These are phyloP conservation scores for Drosophila burlai DNA, from an alignment of 1,140 invertebrate species.

Conservation along the genomic window DNA sequence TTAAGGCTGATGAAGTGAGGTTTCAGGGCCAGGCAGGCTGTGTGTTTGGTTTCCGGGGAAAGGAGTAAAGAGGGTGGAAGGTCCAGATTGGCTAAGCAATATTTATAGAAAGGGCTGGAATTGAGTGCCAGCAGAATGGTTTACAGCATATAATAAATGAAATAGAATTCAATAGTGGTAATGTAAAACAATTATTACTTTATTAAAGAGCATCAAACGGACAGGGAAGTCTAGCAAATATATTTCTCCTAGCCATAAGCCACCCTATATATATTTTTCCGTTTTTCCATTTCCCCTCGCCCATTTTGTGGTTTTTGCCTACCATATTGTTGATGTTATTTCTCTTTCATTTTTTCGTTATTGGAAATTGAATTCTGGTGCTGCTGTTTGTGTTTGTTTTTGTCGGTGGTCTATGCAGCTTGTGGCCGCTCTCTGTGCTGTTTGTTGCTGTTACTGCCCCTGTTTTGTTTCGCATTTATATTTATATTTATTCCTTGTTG, in stretches of 20 bases:
- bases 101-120: constrained; percentile 21
- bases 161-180: neutral
- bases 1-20: constrained; percentile 48
- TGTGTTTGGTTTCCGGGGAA: constrained; percentile 4
- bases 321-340: constrained; percentile 49
- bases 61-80: neutral
- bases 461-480: constrained; percentile 28
- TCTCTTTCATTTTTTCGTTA: constrained; percentile 57
- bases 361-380: constrained; percentile 70
- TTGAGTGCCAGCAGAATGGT: neutral
- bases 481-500: constrained; percentile 42
- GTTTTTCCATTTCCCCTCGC: constrained; percentile 23
- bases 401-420: constrained; percentile 47
- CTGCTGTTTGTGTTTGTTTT: constrained; percentile 29
- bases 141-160: neutral
- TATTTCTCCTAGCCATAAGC: neutral
- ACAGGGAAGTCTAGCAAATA: constrained; percentile 2
- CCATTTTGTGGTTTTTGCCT: constrained; percentile 59
- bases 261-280: neutral
- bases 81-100: constrained; percentile 34
- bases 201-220: constrained; percentile 20
- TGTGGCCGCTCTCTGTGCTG: constrained; percentile 25
- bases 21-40: constrained; percentile 12
- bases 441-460: constrained; percentile 4
- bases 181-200: constrained; percentile 1